Evolutionary conservation across 2,113 vertebrate species (phyloP), one percentile per base, ranked within the genome.

Genomic region (Oreochromis tanganicae): DNA sequence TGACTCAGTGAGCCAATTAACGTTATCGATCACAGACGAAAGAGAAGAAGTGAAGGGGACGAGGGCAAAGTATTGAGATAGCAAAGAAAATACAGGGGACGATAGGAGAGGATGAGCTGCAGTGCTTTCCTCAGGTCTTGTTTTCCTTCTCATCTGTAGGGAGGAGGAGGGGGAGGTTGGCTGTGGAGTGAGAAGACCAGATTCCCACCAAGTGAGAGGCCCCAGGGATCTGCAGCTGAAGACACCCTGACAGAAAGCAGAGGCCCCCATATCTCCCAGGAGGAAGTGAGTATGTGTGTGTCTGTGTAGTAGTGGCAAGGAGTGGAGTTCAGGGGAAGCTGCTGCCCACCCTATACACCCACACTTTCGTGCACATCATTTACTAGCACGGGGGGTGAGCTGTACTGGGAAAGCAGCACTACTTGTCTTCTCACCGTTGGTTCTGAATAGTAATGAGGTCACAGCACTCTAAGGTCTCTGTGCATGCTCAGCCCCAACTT

Each of bases 191-290:
- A 97, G 94, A 97, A 97, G 97, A 95, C 96, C 91, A 92, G 95
- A 96, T 98, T 98, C 98, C 97, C 98, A 99, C 97, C 97, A 91
- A 94, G 94, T 43, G 85, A 92, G 95, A 89, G 93, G 95, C 96
- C 96, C 95, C 84, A 78, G 94, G 96, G 96, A 95, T 95, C 94
- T 93, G 95, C 86, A 32, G 93, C 94, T 94, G 95, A 97, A 94
- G 95, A 97, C 96, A 92, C 43, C 4, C 94, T 98, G 97, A 99
- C 96, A 97, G 96, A 98, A 97, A 98, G 95, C 98, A 98, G 98
- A 96, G 95, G 91, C 92, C 85, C 91, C 95, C 95, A 50, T 98
- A 98, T 98, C 97, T 97, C 86, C 32, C 94, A 93, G 92, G 95
- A 96, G 95, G 96, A 97, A 97, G 96, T 95, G 84, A 80, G 83